Conservation (phyloP, 2,888 invertebrate genomes). For the Macrophya annulata region DNA sequence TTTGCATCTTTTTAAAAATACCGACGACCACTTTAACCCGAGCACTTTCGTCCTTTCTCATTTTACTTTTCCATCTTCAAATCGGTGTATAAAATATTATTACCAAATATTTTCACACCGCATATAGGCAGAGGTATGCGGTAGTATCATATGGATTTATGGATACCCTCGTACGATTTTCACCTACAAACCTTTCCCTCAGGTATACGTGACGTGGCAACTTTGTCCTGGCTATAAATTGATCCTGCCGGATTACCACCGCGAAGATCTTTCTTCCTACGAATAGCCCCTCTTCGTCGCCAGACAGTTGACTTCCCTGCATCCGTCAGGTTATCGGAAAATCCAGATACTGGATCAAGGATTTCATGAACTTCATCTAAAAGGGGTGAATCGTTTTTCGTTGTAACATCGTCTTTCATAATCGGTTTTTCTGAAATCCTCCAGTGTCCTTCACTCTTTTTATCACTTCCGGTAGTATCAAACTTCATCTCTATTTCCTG, state of each 20-base stretch:
- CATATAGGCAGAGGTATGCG: too few species aligned
- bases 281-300: conserved; percentile 5
- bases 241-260: conserved; percentile 28
- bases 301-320: neutral
- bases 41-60: neutral
- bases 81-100: neutral
- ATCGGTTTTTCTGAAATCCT: neutral
- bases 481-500: neutral
- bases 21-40: neutral
- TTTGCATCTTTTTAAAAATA: conserved; percentile 10
- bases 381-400: neutral
- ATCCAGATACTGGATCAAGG: neutral
- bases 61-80: neutral
- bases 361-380: neutral
- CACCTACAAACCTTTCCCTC: neutral
- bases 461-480: neutral
- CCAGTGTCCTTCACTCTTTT: neutral
- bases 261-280: neutral
- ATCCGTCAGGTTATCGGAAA: neutral
- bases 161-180: neutral
- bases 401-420: neutral
- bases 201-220: conserved; percentile 7
- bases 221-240: conserved; percentile 26
- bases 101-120: neutral
- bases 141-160: neutral